Evolutionary conservation across 2,888 invertebrate genomes (phyloP).

Genomic region (Horisme vitalbata): DNA sequence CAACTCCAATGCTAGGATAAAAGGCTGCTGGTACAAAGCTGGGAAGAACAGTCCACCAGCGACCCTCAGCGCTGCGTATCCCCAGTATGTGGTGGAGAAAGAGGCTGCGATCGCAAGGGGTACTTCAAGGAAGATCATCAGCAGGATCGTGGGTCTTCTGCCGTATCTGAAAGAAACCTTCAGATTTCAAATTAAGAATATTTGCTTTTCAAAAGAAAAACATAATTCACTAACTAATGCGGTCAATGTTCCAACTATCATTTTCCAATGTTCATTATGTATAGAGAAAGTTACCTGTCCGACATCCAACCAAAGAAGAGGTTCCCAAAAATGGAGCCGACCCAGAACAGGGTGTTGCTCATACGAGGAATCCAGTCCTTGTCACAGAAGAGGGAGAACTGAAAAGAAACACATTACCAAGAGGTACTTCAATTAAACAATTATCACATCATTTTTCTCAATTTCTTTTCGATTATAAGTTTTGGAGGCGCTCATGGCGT

Average conservation of each 20-base stretch:
- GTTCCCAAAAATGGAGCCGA: conserved; percentile 86
- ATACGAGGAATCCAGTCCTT: conserved; percentile 84
- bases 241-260: too few species aligned
- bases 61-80: conserved; percentile 82
- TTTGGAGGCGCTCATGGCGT: too few species aligned
- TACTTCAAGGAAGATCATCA: conserved; percentile 84
- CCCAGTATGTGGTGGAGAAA: conserved; percentile 83
- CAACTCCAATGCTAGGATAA: conserved; percentile 85
- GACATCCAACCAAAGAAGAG: conserved; percentile 87
- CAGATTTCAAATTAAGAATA: too few species aligned
- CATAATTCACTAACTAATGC: too few species aligned
- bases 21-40: conserved; percentile 86
- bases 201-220: too few species aligned
- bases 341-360: conserved; percentile 86
- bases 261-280: too few species aligned
- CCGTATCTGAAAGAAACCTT: conserved; percentile 82
- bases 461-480: too few species aligned
- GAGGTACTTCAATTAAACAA: too few species aligned
- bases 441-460: too few species aligned
- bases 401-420: conserved; percentile 36
- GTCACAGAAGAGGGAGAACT: conserved; percentile 86
- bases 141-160: conserved; percentile 83
- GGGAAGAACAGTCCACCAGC: conserved; percentile 86
- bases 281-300: conserved; percentile 73
- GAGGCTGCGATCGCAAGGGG: conserved; percentile 84